Conservation (phyloP, 2,113 vertebrate genomes). For the Corapipo altera region DNA sequence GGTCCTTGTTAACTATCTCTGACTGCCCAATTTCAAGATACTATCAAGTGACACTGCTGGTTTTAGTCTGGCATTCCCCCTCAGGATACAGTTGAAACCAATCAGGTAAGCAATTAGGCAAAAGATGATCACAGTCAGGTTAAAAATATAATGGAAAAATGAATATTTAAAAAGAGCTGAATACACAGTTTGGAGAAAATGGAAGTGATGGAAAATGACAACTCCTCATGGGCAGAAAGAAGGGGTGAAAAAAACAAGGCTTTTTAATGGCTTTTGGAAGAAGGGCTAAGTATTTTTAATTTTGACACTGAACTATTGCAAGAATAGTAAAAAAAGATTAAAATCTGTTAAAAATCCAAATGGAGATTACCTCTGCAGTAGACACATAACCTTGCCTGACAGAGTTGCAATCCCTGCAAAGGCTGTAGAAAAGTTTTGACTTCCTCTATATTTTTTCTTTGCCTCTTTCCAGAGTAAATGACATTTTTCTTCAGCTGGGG, state of each 20-base stretch:
- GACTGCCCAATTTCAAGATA: neutral
- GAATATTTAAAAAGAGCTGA: constrained; percentile 54
- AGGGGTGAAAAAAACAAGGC: neutral
- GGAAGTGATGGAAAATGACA: constrained; percentile 18
- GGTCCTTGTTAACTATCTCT: neutral
- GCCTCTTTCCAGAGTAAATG: neutral
- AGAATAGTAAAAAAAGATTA: neutral
- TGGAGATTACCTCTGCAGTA: neutral
- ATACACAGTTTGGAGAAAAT: constrained; percentile 21
- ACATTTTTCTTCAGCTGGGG: neutral
- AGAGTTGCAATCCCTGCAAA: neutral
- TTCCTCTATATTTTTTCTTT: neutral
- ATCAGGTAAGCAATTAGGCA: constrained; percentile 21
- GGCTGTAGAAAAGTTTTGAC: neutral
- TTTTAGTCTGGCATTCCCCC: neutral
- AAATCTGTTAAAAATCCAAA: neutral
- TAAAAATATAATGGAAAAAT: constrained; percentile 61
- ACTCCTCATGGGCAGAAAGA: neutral
- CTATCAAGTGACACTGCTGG: neutral
- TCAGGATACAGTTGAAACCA: constrained; percentile 14
- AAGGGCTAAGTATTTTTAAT: neutral
- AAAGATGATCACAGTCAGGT: constrained; percentile 18
- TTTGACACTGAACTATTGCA: neutral
- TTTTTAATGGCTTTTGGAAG: neutral
- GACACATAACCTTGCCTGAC: neutral